Base-by-base conservation (phyloP, 1,140 invertebrate genomes). In the Drosophila elegans region DNA sequence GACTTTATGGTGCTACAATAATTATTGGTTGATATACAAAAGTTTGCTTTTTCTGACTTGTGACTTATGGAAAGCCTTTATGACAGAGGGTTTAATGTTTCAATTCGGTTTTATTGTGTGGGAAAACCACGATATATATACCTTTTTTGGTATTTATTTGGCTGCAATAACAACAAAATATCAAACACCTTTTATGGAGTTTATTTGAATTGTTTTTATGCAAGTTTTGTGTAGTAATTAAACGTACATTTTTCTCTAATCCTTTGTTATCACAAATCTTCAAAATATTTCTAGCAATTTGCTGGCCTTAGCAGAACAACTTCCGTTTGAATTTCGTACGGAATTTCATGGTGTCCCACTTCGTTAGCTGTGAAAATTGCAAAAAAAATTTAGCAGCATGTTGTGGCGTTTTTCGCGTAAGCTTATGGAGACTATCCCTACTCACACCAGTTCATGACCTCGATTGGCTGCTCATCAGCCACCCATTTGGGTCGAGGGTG, bases 321-420 rank as follows among this genome's bases (percentile, higher is more conserved):
- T 45, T 68, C 48, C 42, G 55, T 42, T 71, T 53, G 44, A 74
- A 74, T 44, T 54, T 41, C 36, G 25, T 54, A 72, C 62, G 41
- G 48, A 60, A 69, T 69, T 29, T 12, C 64, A 74, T 38, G 25
- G 13, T 53, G 13, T 44, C 38, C 27, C 56, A 54, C 51, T 74
- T 73, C 32, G 71, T 74, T 74, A 73, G 39, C 68, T 59, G 56
- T 42, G 44, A 49, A 74, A 62, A 74, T 74, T 63, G 49, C 57
- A 63, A 57, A 74, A 74, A 57, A 54, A 73, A 62, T 54, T 74
- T 64, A 54, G 41, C 39, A 66, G 52, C 72, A 41, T 56, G 71
- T 53, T 75, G 52, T 49, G 73, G 73, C 46, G 45, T 55, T 53
- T 74, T 63, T 64, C 12, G 52, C 53, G 38, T 61, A 36, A 46